A percentile compares a stretch with the other conserved stretches of the same genome.
Evolutionary conservation across 2,888 invertebrate genomes (phyloP).

Genomic region (Spodoptera littoralis): DNA sequence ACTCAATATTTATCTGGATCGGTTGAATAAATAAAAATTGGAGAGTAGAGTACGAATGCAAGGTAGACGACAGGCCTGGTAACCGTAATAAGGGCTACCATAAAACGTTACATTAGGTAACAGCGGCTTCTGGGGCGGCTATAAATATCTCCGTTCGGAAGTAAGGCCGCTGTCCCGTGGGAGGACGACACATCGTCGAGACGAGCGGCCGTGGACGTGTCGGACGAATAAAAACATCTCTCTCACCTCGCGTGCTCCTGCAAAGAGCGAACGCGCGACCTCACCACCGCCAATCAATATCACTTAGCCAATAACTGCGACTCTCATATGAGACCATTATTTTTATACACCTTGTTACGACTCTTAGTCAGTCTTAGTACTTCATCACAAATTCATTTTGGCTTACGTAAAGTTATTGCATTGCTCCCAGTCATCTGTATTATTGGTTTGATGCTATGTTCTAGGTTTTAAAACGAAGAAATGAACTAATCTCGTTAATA

Average conservation of each 20-base stretch:
- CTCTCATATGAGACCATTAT: slow-evolving; percentile 76
- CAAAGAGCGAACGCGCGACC: slow-evolving; percentile 61
- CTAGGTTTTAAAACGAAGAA: slow-evolving; percentile 1
- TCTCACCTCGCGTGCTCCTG: slow-evolving; percentile 74
- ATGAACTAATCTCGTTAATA: too few relatives aligned
- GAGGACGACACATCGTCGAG: slow-evolving; percentile 82
- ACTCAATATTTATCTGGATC: slow-evolving; percentile 66
- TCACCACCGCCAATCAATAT: slow-evolving; percentile 82
- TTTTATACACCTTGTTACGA: slow-evolving; percentile 71
- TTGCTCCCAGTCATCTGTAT: slow-evolving; percentile 17
- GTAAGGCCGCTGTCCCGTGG: slow-evolving; percentile 87
- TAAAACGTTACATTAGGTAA: slow-evolving; percentile 89
- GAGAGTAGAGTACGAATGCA: slow-evolving; percentile 62
- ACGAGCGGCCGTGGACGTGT: slow-evolving; percentile 83
- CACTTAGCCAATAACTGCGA: slow-evolving; percentile 81
- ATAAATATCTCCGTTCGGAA: slow-evolving; percentile 88
- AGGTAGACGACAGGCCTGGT: slow-evolving; percentile 75
- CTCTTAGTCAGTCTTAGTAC: slow-evolving; percentile 62
- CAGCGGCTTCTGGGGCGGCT: slow-evolving; percentile 87
- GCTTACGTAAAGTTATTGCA: slow-evolving; percentile 31
- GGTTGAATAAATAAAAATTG: slow-evolving; percentile 78
- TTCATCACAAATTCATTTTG: slow-evolving; percentile 58
- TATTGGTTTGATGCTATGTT: slow-evolving; percentile 2
- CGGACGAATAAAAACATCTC: slow-evolving; percentile 86
- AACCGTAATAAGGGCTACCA: slow-evolving; percentile 88